Percentiles rank a stretch among this genome's conserved stretches.
Conservation (phyloP, 2,113 vertebrate genomes). For the Atherinomorus stipes region DNA sequence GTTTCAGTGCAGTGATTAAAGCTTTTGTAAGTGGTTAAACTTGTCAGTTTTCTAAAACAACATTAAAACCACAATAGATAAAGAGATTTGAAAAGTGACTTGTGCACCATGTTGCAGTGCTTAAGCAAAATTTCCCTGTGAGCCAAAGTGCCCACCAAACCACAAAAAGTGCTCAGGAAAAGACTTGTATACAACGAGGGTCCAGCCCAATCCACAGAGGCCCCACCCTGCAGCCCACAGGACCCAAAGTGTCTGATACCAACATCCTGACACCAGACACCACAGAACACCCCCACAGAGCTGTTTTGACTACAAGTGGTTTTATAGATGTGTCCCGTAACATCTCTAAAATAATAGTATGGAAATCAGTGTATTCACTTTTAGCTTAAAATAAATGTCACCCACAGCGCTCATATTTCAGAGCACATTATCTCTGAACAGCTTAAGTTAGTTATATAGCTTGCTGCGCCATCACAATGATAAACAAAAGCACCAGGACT, state of each 20-base stretch:
- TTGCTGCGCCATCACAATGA: not conserved
- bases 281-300: not conserved
- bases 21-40: not conserved
- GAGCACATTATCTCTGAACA: slow-evolving; percentile 11
- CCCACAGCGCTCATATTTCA: not conserved
- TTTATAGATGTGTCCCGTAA: no score
- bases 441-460: not conserved
- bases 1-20: not conserved
- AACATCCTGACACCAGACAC: not conserved
- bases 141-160: not conserved
- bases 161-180: not conserved
- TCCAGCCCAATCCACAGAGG: no score
- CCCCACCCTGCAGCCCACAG: no score
- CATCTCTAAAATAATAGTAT: not conserved
- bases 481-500: slow-evolving; percentile 48
- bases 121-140: not conserved
- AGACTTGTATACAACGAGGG: not conserved
- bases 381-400: not conserved
- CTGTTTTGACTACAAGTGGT: no score
- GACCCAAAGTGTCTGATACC: not conserved
- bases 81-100: no score
- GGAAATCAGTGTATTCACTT: not conserved
- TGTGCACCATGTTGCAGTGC: not conserved
- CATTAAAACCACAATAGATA: no score
- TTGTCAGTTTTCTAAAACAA: no score